Base-by-base conservation (phyloP, 2,113 vertebrate genomes). In the Ctenomys sociabilis region DNA sequence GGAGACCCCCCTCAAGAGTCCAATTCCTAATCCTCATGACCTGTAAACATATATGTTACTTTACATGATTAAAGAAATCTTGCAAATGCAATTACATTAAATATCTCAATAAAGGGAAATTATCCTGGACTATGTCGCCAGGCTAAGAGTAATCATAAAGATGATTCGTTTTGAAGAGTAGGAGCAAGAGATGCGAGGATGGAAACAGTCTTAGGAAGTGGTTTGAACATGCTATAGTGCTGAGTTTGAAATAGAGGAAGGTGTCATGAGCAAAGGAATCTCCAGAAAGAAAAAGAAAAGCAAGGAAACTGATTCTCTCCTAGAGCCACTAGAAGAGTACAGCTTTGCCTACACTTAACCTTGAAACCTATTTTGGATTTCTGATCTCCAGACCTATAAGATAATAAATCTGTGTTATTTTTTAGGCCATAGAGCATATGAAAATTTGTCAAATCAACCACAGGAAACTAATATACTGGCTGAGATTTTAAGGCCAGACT, bases 361-460 rank as follows among this genome's bases (percentile, higher is more conserved):
- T 82, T 70, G 32, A 78, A 87, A 59, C 43, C 28, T 57, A 64
- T 81, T 75, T 85, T 86, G 30, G 84, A 88, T 21, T 54, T 96
- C 70, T 82, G 64, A 63, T 70, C 17, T 93, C 22, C 43, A 91
- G 54, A 85, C 78, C 35, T 35, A 21, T n/a, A 43, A 81, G 26
- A 72, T 70, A 90, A 77, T 59, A 82, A 66, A 78, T 85, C 28
- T 92, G 26, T 61, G 37, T 77, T 72, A 21, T 12, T 59, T 81
- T 82, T 54, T 83, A 86, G 80, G 43, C 26, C 64, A 88, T 28
- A 14, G 59, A 37, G 12, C 21, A 91, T 90, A 37, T 57, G 57
- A 72, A 40, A 78, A 80, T 90, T 93, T 93, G 32, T 85, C 90
- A 68, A 4, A 95, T 81, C 49, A 49, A 61, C 57, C 89, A 93